Evolutionary conservation across 1,140 invertebrate species (phyloP), one percentile per base, ranked within the genome.

Genomic region (Calephelis nemesis): DNA sequence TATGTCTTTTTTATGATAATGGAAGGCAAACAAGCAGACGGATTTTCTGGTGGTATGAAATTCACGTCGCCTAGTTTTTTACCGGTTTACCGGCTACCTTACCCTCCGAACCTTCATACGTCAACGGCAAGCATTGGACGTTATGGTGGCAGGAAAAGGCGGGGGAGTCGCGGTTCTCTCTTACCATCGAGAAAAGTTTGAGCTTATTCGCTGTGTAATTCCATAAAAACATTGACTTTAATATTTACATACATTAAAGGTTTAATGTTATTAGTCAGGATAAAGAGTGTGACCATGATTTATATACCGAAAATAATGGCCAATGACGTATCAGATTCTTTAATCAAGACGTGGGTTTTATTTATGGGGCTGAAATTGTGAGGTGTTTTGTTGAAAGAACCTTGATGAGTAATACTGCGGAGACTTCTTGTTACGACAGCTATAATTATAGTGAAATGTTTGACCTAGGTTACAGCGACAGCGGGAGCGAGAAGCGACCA

Each of bases 381-480:
- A 5, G 50, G 13, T 15, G 15, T 54, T 54, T 54, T 54, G 62
- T 63, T 13, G 42, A 63, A 63, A 65, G 64, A 65, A 65, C 48
- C 52, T 45, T 65, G 64, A 65, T 65, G 64, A 65, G 48, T 65
- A 50, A 65, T 65, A 49, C 49, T 65, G 64, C 64, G 64, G 64
- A 50, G 50, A 54, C 50, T 13, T 13, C 50, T 13, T 7, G 49
- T 50, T 54, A 54, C 50, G 49, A 50, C 49, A 19, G 13, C 52
- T 58, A 58, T 58, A 58, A 58, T 58, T 58, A 58, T 39, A 58
- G 52, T 30, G 52, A 11, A 58, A 58, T 30, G 10, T 15, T 58
- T 13, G 19, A 30, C 52, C 19, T 39, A 30, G 52, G 30, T 10
- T 10, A 30, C 10, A 12, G 15, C 11, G 9, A 30, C 19, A 39